Base-by-base conservation (phyloP, 1,140 invertebrate species). In the Sipha flava region DNA sequence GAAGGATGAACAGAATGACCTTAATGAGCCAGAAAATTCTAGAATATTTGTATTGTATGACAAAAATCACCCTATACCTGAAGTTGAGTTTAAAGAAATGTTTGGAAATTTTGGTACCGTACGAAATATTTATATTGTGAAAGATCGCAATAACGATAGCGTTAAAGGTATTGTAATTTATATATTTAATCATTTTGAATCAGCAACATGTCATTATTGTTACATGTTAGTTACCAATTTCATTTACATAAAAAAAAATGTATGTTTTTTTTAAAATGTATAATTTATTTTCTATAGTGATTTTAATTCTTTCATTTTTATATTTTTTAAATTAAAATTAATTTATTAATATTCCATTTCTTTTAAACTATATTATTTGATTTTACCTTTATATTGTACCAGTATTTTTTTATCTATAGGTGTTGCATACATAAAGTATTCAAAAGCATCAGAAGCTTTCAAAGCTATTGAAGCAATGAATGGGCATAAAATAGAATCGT, bases 381-480 rank as follows among this genome's bases (percentile, higher is more conserved):
- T 45, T 86, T 89, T 83, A 12, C 82, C n/a, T n/a, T n/a, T n/a
- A n/a, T n/a, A n/a, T n/a, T n/a, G n/a, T n/a, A n/a, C n/a, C n/a
- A n/a, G n/a, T n/a, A n/a, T n/a, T n/a, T n/a, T n/a, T n/a, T n/a
- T n/a, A n/a, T n/a, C n/a, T n/a, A n/a, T n/a, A 91, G 90, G 90
- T 81, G 89, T 92, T 45, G 90, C 93, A 0, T 95, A 95, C 83
- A 91, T 95, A 4, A 94, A 95, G 86, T 95, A 91, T 85, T 88
- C 88, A 1, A 95, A 94, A 86, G 95, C 94, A 1, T 94, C 93
- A 0, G 92, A 94, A 85, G 94, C 94, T 18, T 94, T 94, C 3
- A 87, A 88, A 79, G 94, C 94, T 14, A 89, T 95, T 79, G 92
- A 95, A 86, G 90, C 91, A 82, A 92, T 97, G 90, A 95, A 97